Base-by-base conservation (phyloP, 2,888 invertebrate genomes). In the Chaitophorus viminalis region DNA sequence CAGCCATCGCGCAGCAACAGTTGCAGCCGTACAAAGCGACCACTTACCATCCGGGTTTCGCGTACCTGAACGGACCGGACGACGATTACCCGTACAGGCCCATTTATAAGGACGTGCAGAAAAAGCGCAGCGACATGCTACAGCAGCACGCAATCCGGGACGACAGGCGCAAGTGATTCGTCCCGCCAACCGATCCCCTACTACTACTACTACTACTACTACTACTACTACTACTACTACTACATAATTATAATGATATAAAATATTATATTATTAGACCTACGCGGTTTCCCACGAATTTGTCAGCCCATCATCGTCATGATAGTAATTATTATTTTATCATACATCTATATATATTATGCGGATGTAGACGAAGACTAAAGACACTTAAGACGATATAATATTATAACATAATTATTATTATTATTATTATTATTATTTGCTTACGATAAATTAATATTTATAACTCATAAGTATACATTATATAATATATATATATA, bases 61-160 rank as follows among this genome's bases (percentile, higher is more conserved):
- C 87, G 36, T 87, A 87, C 31, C 74, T 87, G n/a, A 81, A 78
- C 72, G 81, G 87, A 2, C 72, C 87, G 17, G 87, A 87, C 1
- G 87, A 87, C 31, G 87, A 87, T 21, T 87, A 75, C 54, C 81
- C 87, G 39, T 87, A 87, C 75, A 54, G 81, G 31, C 87, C 87
- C 74, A 46, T 87, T 8, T 87, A 87, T 18, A 87, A 87, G 72
- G 87, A 87, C 72, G 14, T n/a, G 72, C n/a, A n/a, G n/a, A 87
- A 75, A 31, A 81, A 87, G 17, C 87, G 87, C 14, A 87, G 81
- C 65, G 87, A 87, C 46, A 33, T 60, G 36, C 46, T 72, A n/a
- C 60, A 33, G 5, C 21, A n/a, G n/a, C n/a, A n/a, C n/a, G n/a
- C 76, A 46, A 52, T 68, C 84, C 4, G 33, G 52, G 84, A 18